A percentile compares a stretch with the other conserved stretches of the same genome.
Evolutionary conservation across 2,888 invertebrate species (phyloP).

Genomic region (Unio delphinus): DNA sequence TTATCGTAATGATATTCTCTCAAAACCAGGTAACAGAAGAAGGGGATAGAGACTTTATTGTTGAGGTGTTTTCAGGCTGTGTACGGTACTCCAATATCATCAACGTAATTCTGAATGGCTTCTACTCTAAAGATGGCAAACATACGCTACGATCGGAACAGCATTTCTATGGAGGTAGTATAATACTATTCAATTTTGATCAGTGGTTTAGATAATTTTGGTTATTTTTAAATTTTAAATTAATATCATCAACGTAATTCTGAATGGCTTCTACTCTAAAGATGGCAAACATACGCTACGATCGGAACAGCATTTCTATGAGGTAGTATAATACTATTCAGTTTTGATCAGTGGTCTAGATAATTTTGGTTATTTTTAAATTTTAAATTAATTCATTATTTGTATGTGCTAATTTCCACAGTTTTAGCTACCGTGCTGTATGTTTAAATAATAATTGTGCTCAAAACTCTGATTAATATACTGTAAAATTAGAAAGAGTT

Average conservation of each 20-base stretch:
- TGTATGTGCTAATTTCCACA: background rate
- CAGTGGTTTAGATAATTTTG: background rate
- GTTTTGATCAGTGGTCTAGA: too few species aligned
- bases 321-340: slow-evolving; percentile 42
- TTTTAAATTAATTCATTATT: background rate
- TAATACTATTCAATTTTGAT: background rate
- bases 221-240: slow-evolving; percentile 1
- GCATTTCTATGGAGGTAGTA: slow-evolving; percentile 62
- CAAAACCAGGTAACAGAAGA: slow-evolving; percentile 46
- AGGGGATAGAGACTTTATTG: slow-evolving; percentile 62
- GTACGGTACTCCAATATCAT: slow-evolving; percentile 60
- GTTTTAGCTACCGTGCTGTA: background rate
- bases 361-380: slow-evolving; percentile 1
- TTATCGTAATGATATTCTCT: too few species aligned
- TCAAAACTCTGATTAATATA: too few species aligned
- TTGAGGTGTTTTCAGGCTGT: slow-evolving; percentile 69
- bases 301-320: slow-evolving; percentile 64
- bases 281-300: slow-evolving; percentile 64
- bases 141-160: slow-evolving; percentile 63
- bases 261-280: slow-evolving; percentile 63
- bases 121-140: slow-evolving; percentile 66
- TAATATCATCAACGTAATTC: slow-evolving; percentile 40
- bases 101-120: slow-evolving; percentile 61
- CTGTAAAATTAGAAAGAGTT: too few species aligned
- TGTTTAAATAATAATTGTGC: too few species aligned